phyloP scores from a whole-genome alignment of 2,888 invertebrate genomes.

The Melanostoma scalare region DNA sequence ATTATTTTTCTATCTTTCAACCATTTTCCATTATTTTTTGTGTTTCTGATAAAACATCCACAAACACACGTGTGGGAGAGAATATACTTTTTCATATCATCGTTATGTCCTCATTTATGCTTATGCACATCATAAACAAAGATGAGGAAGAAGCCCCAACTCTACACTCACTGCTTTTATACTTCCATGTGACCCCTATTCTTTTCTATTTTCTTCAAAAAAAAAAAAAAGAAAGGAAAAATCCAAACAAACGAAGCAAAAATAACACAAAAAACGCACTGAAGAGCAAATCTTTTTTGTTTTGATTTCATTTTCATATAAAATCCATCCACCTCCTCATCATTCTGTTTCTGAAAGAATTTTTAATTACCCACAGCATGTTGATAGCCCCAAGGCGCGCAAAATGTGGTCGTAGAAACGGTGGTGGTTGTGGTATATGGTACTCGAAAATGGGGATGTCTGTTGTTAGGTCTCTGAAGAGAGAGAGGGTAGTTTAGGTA shows the following conservation, averaged over 20 bases:
- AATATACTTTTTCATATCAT: not conserved
- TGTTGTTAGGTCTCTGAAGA: too few species aligned
- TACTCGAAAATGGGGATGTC: too few species aligned
- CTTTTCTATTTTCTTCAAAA: slow-evolving; percentile 37
- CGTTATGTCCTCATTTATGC: slow-evolving; percentile 58
- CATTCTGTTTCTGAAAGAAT: slow-evolving; percentile 33
- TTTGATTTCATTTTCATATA: slow-evolving; percentile 65
- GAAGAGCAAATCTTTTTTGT: slow-evolving; percentile 45
- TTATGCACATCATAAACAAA: slow-evolving; percentile 56
- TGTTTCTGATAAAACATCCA: slow-evolving; percentile 28
- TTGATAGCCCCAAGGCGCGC: slow-evolving; percentile 51
- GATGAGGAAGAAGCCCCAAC: slow-evolving; percentile 15
- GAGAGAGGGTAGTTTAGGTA: too few species aligned
- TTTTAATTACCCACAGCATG: slow-evolving; percentile 69
- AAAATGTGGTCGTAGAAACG: slow-evolving; percentile 16
- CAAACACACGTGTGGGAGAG: slow-evolving; percentile 5
- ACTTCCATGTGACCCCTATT: slow-evolving; percentile 31
- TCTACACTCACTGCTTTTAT: slow-evolving; percentile 29
- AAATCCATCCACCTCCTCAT: slow-evolving; percentile 6
- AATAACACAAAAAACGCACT: slow-evolving; percentile 39
- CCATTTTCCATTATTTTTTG: slow-evolving; percentile 24
- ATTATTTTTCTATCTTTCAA: not conserved
- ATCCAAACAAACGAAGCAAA: not conserved
- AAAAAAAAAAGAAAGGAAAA: slow-evolving; percentile 27
- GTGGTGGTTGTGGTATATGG: not conserved